These are phyloP conservation scores for Carassius auratus DNA, from an alignment of 2,113 vertebrate species.

Conservation along the genomic window DNA sequence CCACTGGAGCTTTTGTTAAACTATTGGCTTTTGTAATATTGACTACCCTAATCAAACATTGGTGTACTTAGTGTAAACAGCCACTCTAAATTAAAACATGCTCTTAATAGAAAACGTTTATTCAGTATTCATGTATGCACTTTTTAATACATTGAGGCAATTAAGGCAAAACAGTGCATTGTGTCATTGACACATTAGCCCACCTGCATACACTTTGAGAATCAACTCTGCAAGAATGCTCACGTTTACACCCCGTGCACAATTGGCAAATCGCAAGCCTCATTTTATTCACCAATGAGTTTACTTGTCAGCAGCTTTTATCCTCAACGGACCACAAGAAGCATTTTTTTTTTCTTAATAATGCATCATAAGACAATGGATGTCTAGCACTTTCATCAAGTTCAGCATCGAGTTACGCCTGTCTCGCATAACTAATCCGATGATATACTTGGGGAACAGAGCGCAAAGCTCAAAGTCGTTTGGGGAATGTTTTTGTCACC, in stretches of 20 bases:
- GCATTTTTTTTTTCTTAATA: conserved; percentile 24
- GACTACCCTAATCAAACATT: too few species aligned
- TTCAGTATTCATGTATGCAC: neutral
- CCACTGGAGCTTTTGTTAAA: too few species aligned
- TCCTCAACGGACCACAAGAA: conserved; percentile 3
- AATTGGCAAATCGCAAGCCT: conserved; percentile 13
- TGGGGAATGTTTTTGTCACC: conserved; percentile 35
- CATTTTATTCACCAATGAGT: conserved; percentile 5
- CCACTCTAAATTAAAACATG: neutral
- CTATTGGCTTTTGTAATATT: too few species aligned
- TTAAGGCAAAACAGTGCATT: neutral
- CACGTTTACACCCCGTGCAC: neutral
- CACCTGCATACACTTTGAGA: conserved; percentile 4
- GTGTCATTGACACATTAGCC: neutral
- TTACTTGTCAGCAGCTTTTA: neutral
- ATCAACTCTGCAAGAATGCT: conserved; percentile 20
- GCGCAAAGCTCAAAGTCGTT: conserved; percentile 24
- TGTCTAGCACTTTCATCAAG: conserved; percentile 37
- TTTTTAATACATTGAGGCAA: neutral
- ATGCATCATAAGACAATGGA: conserved; percentile 31
- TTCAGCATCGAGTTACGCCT: conserved; percentile 34
- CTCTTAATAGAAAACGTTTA: neutral
- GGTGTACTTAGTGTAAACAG: too few species aligned
- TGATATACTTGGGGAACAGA: conserved; percentile 19
- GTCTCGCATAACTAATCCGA: conserved; percentile 43